phyloP scores from a whole-genome alignment of 2,797 vertebrate genomes.

The Liparis tanakae region DNA sequence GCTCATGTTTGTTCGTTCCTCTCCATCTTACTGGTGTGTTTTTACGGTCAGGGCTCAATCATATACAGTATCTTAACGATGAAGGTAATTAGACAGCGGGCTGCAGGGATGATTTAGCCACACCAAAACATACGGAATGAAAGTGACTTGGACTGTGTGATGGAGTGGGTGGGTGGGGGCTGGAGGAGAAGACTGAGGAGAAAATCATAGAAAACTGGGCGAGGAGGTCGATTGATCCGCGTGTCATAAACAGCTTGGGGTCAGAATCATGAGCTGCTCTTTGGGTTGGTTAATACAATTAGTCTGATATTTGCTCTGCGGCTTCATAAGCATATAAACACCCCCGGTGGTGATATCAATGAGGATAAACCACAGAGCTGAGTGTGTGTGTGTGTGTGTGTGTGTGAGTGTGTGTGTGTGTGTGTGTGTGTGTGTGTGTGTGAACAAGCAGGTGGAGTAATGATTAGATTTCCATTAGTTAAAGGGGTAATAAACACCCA shows the following conservation, averaged over 20 bases:
- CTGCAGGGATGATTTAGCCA: conserved; percentile 45
- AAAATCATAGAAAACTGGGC: conserved; percentile 16
- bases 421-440: conserved; percentile 55
- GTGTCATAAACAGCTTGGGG: conserved; percentile 67
- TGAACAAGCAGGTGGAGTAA: conserved; percentile 64
- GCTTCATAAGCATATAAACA: conserved; percentile 55
- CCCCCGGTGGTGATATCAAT: conserved; percentile 57
- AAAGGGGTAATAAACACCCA: conserved; percentile 58
- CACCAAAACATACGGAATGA: conserved; percentile 28
- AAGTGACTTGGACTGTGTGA: conserved; percentile 1
- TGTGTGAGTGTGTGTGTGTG: conserved; percentile 39
- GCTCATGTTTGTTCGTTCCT: conserved; percentile 66
- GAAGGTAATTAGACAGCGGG: conserved; percentile 65
- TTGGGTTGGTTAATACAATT: conserved; percentile 71
- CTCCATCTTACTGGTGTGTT: conserved; percentile 55
- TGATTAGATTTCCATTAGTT: conserved; percentile 76
- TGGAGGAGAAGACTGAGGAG: conserved; percentile 8
- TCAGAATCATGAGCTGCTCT: conserved; percentile 62
- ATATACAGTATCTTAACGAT: conserved; percentile 71
- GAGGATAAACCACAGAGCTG: conserved; percentile 61
- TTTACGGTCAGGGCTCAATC: conserved; percentile 69
- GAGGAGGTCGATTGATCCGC: conserved; percentile 62
- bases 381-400: conserved; percentile 44
- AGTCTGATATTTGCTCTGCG: conserved; percentile 53
- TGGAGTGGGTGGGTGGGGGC: no score